Evolutionary conservation across 2,113 vertebrate species (phyloP).

Genomic region (Stigmatopora nigra): DNA sequence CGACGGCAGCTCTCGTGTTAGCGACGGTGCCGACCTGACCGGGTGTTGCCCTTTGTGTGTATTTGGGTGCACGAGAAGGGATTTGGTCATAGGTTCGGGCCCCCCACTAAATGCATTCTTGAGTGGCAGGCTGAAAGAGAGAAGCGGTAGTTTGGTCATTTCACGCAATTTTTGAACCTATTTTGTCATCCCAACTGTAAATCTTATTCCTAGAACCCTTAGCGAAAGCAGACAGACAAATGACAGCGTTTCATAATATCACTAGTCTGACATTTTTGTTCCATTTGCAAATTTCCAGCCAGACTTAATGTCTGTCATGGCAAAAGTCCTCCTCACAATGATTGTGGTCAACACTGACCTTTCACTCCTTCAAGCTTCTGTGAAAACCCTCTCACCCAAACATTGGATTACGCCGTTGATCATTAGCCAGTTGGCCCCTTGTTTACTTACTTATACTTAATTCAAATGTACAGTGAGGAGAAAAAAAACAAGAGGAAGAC

Average conservation of each 20-base stretch:
- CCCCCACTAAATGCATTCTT: conserved; percentile 33
- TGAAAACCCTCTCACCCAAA: conserved; percentile 11
- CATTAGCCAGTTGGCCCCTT: conserved; percentile 38
- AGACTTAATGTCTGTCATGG: no score
- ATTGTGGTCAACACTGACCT: conserved; percentile 14
- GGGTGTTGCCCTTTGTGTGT: conserved; percentile 34
- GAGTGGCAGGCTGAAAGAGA: conserved; percentile 1
- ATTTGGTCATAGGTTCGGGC: conserved; percentile 32
- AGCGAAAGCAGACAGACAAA: no score
- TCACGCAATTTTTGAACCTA: background rate
- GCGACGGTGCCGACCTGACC: conserved; percentile 14
- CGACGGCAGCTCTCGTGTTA: conserved; percentile 37
- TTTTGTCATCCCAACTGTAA: conserved; percentile 3
- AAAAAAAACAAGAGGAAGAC: background rate
- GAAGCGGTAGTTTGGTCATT: conserved; percentile 17
- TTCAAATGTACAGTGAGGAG: conserved; percentile 1
- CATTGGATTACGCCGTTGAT: conserved; percentile 15
- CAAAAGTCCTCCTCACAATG: no score
- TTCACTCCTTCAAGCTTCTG: conserved; percentile 20
- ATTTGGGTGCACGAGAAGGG: conserved; percentile 18
- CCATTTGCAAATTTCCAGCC: background rate
- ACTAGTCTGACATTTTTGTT: conserved; percentile 1
- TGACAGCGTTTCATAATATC: no score
- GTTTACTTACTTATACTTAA: conserved; percentile 12
- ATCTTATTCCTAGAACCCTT: no score